These are phyloP conservation scores for Mustela nigripes DNA, from an alignment of 2,113 vertebrate species.

Conservation along the genomic window DNA sequence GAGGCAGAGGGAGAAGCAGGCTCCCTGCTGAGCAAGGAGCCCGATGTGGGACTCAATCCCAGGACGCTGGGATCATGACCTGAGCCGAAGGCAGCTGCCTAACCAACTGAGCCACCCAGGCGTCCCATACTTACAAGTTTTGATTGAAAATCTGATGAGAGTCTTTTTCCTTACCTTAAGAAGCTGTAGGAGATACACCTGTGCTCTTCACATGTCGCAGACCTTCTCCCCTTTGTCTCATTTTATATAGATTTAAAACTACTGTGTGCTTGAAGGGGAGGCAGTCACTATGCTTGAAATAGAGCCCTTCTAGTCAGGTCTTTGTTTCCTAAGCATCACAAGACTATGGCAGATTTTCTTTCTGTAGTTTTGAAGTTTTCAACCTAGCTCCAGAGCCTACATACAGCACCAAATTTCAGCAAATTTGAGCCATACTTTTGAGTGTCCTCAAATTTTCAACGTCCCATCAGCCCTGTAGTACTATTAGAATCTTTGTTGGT, in stretches of 20 bases:
- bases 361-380: not conserved
- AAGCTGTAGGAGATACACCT: fast-evolving
- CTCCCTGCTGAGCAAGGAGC: too few relatives aligned
- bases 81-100: too few relatives aligned
- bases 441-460: not conserved
- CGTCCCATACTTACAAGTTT: too few relatives aligned
- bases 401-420: not conserved
- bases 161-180: not conserved
- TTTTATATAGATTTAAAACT: not conserved
- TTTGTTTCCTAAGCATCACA: not conserved
- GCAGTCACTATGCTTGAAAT: not conserved
- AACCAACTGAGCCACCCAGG: too few relatives aligned
- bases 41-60: too few relatives aligned
- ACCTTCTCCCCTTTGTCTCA: not conserved
- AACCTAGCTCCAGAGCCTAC: not conserved
- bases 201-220: not conserved
- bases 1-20: too few relatives aligned
- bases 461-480: not conserved
- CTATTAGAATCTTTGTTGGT: not conserved
- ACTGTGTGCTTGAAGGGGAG: not conserved
- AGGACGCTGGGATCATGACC: too few relatives aligned
- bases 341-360: not conserved
- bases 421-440: not conserved
- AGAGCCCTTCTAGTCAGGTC: not conserved
- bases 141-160: not conserved